Percentiles rank a stretch among this genome's conserved stretches.
phyloP scores from a whole-genome alignment of 2,113 vertebrate species.

The Forbesichthys agassizii region DNA sequence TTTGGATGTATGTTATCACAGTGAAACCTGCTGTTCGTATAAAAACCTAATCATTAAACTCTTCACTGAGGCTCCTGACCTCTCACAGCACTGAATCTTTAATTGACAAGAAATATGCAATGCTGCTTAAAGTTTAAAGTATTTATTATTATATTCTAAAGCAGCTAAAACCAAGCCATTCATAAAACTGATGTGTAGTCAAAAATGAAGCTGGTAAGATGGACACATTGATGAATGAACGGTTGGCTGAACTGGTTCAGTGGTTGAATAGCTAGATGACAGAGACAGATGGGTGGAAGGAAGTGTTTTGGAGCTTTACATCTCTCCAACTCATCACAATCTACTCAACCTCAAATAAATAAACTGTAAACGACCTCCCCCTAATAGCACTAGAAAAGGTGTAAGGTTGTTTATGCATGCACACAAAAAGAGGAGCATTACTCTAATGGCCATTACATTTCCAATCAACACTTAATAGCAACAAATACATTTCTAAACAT shows the following conservation, averaged over 20 bases:
- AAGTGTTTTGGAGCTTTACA: conserved; percentile 16
- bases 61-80: neutral
- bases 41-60: conserved; percentile 22
- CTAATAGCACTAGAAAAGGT: too few relatives aligned
- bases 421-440: too few relatives aligned
- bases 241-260: conserved; percentile 24
- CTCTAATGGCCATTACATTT: too few relatives aligned
- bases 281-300: conserved; percentile 24
- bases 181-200: conserved; percentile 1
- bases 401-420: too few relatives aligned
- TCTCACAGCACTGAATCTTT: neutral
- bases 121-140: neutral
- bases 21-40: conserved; percentile 7
- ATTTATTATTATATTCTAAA: neutral
- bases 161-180: neutral
- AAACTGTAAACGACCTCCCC: too few relatives aligned
- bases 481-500: too few relatives aligned
- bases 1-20: conserved; percentile 17
- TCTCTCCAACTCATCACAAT: neutral
- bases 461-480: too few relatives aligned
- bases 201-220: conserved; percentile 16
- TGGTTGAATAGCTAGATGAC: conserved; percentile 10
- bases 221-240: conserved; percentile 35
- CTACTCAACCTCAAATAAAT: too few relatives aligned
- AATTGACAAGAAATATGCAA: neutral